A percentile compares a stretch with the other conserved stretches of the same genome.
Conservation (phyloP, 2,888 invertebrate species). For the Pandemis corylana region DNA sequence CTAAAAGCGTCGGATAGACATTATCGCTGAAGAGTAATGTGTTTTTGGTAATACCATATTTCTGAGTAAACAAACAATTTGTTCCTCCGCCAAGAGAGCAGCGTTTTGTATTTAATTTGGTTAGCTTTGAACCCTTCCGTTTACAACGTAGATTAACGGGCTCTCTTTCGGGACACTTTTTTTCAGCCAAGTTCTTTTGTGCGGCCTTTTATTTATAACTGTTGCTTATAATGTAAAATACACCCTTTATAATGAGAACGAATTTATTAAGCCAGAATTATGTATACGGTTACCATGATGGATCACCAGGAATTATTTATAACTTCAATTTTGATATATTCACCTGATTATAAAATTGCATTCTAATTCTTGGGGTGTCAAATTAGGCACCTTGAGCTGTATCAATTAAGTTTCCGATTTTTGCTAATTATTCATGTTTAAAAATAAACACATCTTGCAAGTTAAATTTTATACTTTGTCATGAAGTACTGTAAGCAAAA, state of each 20-base stretch:
- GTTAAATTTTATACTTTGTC: no score
- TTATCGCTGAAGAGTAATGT: constrained; percentile 1
- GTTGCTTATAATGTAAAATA: constrained; percentile 16
- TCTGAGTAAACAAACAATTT: constrained; percentile 17
- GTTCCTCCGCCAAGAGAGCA: constrained; percentile 8
- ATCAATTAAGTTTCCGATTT: no score
- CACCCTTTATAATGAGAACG: background rate
- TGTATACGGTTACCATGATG: background rate
- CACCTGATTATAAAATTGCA: background rate
- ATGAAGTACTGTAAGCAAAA: no score
- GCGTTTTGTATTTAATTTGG: constrained; percentile 14
- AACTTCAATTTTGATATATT: background rate
- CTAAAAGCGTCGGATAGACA: background rate
- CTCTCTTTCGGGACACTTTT: constrained; percentile 9
- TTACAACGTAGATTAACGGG: constrained; percentile 21
- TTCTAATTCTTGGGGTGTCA: background rate
- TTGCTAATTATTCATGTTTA: background rate
- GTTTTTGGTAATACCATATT: constrained; percentile 8
- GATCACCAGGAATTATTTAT: background rate
- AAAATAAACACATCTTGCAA: no score
- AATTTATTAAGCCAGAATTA: background rate
- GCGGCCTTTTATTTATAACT: constrained; percentile 10
- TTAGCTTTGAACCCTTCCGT: constrained; percentile 26
- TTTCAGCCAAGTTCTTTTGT: constrained; percentile 3
- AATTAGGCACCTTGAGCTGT: no score